Conservation (phyloP, 2,888 invertebrate species). For the Lochmaea capreae region DNA sequence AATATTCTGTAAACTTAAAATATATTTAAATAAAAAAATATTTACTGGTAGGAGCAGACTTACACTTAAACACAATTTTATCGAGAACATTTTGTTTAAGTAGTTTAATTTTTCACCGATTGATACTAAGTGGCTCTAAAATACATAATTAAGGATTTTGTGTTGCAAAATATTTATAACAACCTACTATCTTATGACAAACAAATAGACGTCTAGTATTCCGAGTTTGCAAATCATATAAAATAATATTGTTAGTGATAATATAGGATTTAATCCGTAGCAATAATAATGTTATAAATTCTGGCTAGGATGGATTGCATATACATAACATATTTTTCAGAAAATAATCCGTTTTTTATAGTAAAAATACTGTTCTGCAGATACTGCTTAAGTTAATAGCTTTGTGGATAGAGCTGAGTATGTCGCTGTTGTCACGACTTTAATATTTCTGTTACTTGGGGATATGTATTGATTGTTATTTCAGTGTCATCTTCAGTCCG, state of each 20-base stretch:
- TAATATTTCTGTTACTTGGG: too few relatives aligned
- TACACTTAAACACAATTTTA: constrained; percentile 4
- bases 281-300: not conserved
- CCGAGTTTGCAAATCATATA: not conserved
- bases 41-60: not conserved
- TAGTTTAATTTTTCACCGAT: not conserved
- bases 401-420: too few relatives aligned
- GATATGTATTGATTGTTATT: too few relatives aligned
- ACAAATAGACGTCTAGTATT: not conserved
- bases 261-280: not conserved
- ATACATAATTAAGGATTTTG: not conserved
- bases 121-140: not conserved
- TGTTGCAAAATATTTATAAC: not conserved
- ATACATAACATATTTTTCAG: not conserved
- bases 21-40: not conserved
- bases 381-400: too few relatives aligned
- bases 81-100: not conserved
- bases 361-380: too few relatives aligned
- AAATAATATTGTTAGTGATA: not conserved
- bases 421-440: too few relatives aligned
- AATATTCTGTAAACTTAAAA: not conserved
- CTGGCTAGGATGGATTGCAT: not conserved
- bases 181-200: not conserved
- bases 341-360: too few relatives aligned
- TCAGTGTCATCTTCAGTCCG: too few relatives aligned